These are phyloP conservation scores for Drosophila neocordata DNA, from an alignment of 1,140 invertebrate species.

Conservation along the genomic window DNA sequence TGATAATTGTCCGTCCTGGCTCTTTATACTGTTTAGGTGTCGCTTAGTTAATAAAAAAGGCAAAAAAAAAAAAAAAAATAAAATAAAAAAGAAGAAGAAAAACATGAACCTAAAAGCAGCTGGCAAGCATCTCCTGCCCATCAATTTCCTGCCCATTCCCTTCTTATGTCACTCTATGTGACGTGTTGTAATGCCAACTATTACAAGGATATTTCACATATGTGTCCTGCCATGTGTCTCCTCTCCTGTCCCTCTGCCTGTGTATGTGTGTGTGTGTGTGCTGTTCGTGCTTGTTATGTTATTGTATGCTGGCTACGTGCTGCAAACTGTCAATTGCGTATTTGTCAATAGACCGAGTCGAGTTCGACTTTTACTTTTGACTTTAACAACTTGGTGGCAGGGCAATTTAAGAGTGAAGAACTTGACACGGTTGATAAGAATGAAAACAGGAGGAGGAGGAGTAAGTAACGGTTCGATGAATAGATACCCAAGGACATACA, in stretches of 20 bases:
- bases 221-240: constrained; percentile 12
- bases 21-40: constrained; percentile 34
- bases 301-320: constrained; percentile 53
- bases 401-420: not conserved
- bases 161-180: constrained; percentile 18
- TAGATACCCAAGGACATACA: not conserved
- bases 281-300: constrained; percentile 49
- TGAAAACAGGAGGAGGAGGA: not conserved
- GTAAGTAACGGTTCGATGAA: not conserved
- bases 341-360: constrained; percentile 55
- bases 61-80: too few relatives aligned
- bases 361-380: constrained; percentile 14
- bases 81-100: not conserved
- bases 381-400: constrained; percentile 1
- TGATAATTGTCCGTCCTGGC: constrained; percentile 46
- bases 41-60: constrained; percentile 52
- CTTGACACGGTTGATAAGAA: not conserved
- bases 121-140: constrained; percentile 36
- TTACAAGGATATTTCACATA: constrained; percentile 52
- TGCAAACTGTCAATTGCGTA: constrained; percentile 63
- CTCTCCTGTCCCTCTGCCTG: not conserved
- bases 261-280: constrained; percentile 4
- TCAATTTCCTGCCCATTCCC: constrained; percentile 31
- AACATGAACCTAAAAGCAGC: constrained; percentile 37
- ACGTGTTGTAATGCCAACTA: constrained; percentile 54